Evolutionary conservation across 1,140 invertebrate species (phyloP).

Genomic region (Scaptomyza hsui): DNA sequence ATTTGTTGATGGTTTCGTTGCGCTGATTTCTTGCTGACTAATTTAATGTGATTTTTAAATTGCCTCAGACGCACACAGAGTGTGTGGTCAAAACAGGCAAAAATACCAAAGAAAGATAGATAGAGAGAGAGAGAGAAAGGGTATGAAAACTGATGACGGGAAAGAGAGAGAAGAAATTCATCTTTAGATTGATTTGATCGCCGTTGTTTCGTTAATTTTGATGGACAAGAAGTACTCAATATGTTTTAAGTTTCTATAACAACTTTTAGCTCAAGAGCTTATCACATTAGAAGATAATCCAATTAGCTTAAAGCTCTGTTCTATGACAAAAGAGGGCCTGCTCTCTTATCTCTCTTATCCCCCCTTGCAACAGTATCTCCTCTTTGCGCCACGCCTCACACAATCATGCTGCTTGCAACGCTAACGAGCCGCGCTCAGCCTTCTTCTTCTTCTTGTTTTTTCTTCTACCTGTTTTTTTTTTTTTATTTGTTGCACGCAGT

Average conservation of each 20-base stretch:
- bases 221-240: slow-evolving; percentile 26
- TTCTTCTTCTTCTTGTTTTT: slow-evolving; percentile 7
- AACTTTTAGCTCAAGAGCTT: neutral
- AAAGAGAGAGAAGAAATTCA: slow-evolving; percentile 8
- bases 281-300: slow-evolving; percentile 63
- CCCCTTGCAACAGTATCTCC: neutral
- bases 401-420: slow-evolving; percentile 12
- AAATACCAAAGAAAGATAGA: neutral
- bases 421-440: slow-evolving; percentile 52
- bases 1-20: slow-evolving; percentile 83
- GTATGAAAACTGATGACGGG: too few relatives aligned
- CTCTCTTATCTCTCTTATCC: too few relatives aligned
- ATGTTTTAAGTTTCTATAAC: too few relatives aligned
- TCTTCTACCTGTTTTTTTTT: slow-evolving; percentile 10
- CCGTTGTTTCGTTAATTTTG: slow-evolving; percentile 17
- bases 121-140: neutral
- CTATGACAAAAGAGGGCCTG: slow-evolving; percentile 57
- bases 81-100: slow-evolving; percentile 69
- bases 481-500: slow-evolving; percentile 51
- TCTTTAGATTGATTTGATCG: slow-evolving; percentile 67
- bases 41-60: slow-evolving; percentile 83
- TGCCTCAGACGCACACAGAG: slow-evolving; percentile 63
- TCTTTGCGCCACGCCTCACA: neutral
- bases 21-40: slow-evolving; percentile 82
- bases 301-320: slow-evolving; percentile 7